Evolutionary conservation across 2,797 vertebrate species (phyloP).

Genomic region (Ptychadena robeensis): DNA sequence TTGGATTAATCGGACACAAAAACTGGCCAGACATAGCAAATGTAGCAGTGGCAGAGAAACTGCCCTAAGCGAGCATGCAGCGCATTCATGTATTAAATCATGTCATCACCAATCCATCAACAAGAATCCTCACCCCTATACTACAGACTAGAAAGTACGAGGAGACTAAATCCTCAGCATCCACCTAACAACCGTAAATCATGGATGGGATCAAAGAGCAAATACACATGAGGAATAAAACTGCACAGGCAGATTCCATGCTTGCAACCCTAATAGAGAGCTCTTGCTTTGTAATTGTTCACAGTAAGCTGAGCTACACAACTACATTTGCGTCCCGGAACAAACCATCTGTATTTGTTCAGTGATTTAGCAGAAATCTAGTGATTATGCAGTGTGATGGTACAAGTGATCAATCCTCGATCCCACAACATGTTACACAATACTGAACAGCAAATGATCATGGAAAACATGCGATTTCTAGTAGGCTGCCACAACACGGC

Average conservation of each 20-base stretch:
- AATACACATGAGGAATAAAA: constrained; percentile 15
- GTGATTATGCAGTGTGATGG: neutral
- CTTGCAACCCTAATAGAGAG: neutral
- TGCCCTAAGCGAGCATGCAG: constrained; percentile 18
- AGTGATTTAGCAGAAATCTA: neutral
- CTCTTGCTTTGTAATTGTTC: neutral
- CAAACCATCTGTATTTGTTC: neutral
- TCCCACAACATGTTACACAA: neutral
- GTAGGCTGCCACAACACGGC: too few relatives aligned
- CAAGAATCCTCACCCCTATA: neutral
- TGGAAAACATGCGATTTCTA: neutral
- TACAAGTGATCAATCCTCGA: neutral
- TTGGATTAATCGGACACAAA: neutral
- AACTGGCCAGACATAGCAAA: constrained; percentile 18
- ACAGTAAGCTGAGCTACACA: neutral
- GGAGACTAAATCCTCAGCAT: neutral
- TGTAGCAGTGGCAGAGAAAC: constrained; percentile 6
- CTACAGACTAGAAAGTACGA: neutral
- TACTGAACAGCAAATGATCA: neutral
- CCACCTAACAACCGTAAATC: constrained; percentile 9
- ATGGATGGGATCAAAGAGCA: constrained; percentile 2
- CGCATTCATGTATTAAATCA: constrained; percentile 17
- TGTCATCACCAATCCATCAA: constrained; percentile 28
- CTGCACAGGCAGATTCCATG: neutral
- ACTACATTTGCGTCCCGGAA: neutral